A percentile compares a stretch with the other conserved stretches of the same genome.
Conservation (phyloP, 2,888 invertebrate species). For the Crepidodera aurea region DNA sequence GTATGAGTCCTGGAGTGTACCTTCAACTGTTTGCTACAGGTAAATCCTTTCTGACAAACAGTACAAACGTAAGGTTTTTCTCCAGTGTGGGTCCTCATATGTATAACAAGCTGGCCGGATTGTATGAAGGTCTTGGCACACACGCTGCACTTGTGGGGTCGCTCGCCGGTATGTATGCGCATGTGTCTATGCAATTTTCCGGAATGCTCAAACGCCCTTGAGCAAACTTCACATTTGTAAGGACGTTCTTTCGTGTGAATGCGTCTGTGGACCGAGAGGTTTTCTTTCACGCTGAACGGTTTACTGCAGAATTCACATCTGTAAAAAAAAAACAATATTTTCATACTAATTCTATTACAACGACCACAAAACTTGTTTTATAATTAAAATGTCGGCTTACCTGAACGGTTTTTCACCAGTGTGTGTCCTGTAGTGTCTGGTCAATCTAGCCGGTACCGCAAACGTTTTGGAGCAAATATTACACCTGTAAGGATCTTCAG, state of each 20-base stretch:
- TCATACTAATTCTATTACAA: too few species aligned
- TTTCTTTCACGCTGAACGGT: constrained; percentile 92
- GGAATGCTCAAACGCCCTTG: constrained; percentile 88
- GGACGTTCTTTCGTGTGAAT: constrained; percentile 93
- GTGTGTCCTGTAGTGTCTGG: constrained; percentile 87
- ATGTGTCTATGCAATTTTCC: constrained; percentile 91
- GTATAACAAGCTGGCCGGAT: constrained; percentile 89
- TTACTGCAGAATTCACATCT: constrained; percentile 89
- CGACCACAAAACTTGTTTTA: too few species aligned
- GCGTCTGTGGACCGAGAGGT: constrained; percentile 86
- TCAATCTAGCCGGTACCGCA: constrained; percentile 86
- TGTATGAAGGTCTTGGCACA: constrained; percentile 92
- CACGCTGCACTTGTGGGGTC: constrained; percentile 87
- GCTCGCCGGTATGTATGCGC: constrained; percentile 89
- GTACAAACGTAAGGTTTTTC: constrained; percentile 85
- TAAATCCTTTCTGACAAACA: constrained; percentile 89
- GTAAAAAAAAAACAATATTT: constrained; percentile 19
- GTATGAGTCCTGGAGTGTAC: constrained; percentile 92
- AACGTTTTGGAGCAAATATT: constrained; percentile 91
- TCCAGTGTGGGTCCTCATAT: constrained; percentile 86
- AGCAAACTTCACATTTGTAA: constrained; percentile 88
- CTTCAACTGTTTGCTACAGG: constrained; percentile 90
- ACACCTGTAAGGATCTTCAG: constrained; percentile 78
- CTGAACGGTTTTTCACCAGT: constrained; percentile 88
- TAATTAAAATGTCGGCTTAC: constrained; percentile 11